Evolutionary conservation across 2,888 invertebrate genomes (phyloP).

Genomic region (Eupithecia subumbrata): DNA sequence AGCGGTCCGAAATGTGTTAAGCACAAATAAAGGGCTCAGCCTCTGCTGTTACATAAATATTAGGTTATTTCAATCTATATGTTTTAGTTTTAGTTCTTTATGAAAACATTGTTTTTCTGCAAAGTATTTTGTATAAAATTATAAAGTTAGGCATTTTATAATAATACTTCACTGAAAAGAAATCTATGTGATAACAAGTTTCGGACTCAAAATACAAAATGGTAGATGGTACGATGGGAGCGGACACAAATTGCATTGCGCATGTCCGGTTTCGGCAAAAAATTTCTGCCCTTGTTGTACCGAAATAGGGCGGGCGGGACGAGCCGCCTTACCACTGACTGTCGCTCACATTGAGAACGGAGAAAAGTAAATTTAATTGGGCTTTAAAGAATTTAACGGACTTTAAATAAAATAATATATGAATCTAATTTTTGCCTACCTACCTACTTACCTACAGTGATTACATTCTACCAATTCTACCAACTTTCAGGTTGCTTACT

Average conservation of each 20-base stretch:
- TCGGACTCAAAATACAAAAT: neutral
- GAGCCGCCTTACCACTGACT: neutral
- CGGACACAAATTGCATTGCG: neutral
- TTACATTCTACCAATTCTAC: neutral
- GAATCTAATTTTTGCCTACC: neutral
- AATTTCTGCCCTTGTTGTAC: neutral
- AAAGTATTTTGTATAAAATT: neutral
- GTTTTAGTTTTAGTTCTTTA: neutral
- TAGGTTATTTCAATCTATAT: neutral
- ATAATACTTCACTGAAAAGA: neutral
- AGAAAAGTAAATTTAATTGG: neutral
- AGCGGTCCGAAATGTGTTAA: constrained; percentile 11
- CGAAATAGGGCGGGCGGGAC: neutral
- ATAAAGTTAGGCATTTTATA: neutral
- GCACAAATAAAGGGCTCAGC: neutral
- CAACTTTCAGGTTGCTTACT: neutral
- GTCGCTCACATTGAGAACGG: neutral
- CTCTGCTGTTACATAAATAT: neutral
- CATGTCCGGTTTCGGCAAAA: too few species aligned
- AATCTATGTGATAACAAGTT: neutral
- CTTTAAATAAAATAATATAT: neutral
- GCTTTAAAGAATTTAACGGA: neutral
- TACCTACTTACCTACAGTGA: neutral
- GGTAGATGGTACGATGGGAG: too few species aligned
- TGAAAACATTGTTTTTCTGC: neutral